Conservation (phyloP, 1,140 invertebrate species). For the Ditylenchus dipsaci region DNA sequence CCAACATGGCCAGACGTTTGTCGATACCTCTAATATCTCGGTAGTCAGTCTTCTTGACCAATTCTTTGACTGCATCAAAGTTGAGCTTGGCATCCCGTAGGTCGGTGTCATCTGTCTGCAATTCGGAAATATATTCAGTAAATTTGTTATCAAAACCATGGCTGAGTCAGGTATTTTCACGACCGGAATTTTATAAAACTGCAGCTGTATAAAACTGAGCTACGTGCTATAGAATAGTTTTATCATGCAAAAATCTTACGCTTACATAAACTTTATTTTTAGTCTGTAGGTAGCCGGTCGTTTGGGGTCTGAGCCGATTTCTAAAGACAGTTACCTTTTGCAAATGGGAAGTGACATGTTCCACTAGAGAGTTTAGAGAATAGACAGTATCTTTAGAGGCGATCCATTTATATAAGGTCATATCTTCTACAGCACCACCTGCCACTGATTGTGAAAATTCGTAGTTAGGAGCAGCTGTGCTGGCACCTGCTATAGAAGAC, state of each 20-base stretch:
- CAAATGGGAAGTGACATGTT: conserved; percentile 34
- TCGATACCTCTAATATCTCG: conserved; percentile 43
- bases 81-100: conserved; percentile 13
- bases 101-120: conserved; percentile 26
- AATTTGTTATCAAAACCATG: not conserved
- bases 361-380: conserved; percentile 28
- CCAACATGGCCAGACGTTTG: conserved; percentile 27
- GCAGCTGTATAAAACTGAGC: too few species aligned
- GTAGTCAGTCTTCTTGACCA: conserved; percentile 27
- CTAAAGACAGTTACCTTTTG: conserved; percentile 32
- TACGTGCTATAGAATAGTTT: too few species aligned
- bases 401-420: conserved; percentile 46
- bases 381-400: conserved; percentile 35
- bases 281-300: too few species aligned
- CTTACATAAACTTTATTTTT: too few species aligned
- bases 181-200: too few species aligned
- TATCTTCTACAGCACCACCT: conserved; percentile 22
- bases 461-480: not conserved
- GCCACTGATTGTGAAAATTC: not conserved
- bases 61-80: conserved; percentile 29
- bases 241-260: too few species aligned
- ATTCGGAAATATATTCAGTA: not conserved
- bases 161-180: too few species aligned
- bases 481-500: conserved; percentile 10
- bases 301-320: too few species aligned